phyloP scores from a whole-genome alignment of 2,888 invertebrate species.

The Steinernema hermaphroditum region DNA sequence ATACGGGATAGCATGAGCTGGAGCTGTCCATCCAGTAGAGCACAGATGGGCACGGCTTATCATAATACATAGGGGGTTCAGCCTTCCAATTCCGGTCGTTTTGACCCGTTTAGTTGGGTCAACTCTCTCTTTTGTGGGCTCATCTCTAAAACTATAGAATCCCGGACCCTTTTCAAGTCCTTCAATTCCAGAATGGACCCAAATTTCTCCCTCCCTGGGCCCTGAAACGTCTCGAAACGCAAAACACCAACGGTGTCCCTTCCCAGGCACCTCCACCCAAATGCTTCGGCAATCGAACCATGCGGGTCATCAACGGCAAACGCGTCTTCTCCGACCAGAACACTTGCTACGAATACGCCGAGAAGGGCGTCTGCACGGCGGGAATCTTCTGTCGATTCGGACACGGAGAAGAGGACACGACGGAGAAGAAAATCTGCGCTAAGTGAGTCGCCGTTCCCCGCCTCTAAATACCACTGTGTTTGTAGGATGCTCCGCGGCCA shows the following conservation, averaged over 20 bases:
- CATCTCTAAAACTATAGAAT: no score
- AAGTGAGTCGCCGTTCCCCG: slow-evolving; percentile 38
- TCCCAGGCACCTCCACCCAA: background rate
- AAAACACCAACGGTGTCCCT: background rate
- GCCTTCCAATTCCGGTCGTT: no score
- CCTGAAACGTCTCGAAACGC: background rate
- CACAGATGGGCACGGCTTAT: no score
- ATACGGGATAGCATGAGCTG: no score
- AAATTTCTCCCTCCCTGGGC: background rate
- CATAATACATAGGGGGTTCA: no score
- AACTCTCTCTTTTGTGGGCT: no score
- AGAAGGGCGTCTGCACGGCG: slow-evolving; percentile 37
- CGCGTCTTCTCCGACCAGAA: slow-evolving; percentile 43
- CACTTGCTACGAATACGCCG: slow-evolving; percentile 43
- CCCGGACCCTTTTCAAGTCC: no score
- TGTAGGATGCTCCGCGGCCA: slow-evolving; percentile 41
- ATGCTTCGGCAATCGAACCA: slow-evolving; percentile 32
- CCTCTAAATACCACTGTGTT: slow-evolving; percentile 2
- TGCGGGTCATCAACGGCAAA: slow-evolving; percentile 43
- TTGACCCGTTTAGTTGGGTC: no score
- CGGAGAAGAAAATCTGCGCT: slow-evolving; percentile 40
- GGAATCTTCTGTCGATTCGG: slow-evolving; percentile 51
- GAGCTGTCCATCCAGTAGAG: no score
- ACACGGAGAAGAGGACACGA: slow-evolving; percentile 45
- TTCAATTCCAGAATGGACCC: background rate